Conservation (phyloP, 2,888 invertebrate species). For the Lycocerus yunnanus region DNA sequence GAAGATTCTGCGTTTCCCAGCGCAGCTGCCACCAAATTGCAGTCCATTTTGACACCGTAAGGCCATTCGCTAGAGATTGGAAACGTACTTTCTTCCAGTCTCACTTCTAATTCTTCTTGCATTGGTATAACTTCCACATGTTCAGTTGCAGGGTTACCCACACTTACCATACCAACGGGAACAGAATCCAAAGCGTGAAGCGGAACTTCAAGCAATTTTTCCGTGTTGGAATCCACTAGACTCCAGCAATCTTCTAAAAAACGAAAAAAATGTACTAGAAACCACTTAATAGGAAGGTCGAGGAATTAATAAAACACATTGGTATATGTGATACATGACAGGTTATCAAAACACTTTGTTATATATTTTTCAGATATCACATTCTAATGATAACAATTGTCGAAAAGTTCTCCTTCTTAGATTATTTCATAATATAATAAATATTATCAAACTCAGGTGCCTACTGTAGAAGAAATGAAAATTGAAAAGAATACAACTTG, state of each 20-base stretch:
- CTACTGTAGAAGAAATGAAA: not conserved
- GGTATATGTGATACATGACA: not conserved
- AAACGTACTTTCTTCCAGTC: slow-evolving; percentile 58
- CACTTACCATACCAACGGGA: slow-evolving; percentile 46
- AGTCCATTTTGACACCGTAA: slow-evolving; percentile 55
- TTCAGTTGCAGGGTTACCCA: slow-evolving; percentile 45
- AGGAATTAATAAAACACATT: not conserved
- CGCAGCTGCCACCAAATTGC: slow-evolving; percentile 60
- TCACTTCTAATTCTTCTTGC: slow-evolving; percentile 65
- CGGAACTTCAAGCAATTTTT: slow-evolving; percentile 55
- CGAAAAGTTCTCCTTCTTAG: not conserved
- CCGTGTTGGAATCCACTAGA: slow-evolving; percentile 58
- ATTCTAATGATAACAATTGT: not conserved
- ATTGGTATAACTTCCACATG: slow-evolving; percentile 58
- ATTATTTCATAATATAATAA: not conserved
- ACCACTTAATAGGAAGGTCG: not conserved
- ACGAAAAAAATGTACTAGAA: not conserved
- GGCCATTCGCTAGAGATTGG: slow-evolving; percentile 57
- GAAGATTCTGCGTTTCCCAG: slow-evolving; percentile 52
- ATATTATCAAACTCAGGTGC: not conserved
- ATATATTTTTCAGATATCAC: not conserved
- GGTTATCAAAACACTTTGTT: not conserved
- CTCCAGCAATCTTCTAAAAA: slow-evolving; percentile 56
- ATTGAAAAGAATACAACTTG: not conserved
- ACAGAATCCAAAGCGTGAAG: slow-evolving; percentile 52